Evolutionary conservation across 2,888 invertebrate species (phyloP).

Genomic region (Cinara cedri): DNA sequence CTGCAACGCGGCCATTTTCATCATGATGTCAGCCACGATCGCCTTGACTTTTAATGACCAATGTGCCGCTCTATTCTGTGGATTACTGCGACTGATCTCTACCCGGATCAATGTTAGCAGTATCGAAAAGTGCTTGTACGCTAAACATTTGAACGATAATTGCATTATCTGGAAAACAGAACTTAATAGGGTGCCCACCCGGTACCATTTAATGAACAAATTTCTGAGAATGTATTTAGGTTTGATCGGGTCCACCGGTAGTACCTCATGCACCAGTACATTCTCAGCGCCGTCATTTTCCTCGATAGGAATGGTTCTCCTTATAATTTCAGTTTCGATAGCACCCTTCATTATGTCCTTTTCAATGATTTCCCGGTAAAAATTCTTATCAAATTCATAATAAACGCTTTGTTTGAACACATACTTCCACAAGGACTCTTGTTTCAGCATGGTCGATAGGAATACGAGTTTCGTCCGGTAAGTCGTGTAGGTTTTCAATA

Average conservation of each 20-base stretch:
- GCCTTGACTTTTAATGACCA: background rate
- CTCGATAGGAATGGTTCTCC: too few species aligned
- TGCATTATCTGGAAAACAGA: background rate
- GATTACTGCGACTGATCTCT: background rate
- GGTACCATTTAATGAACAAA: background rate
- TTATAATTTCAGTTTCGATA: accelerated
- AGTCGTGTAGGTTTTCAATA: too few species aligned
- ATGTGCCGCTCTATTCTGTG: background rate
- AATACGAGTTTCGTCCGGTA: too few species aligned
- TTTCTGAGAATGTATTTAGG: background rate
- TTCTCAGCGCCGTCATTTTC: too few species aligned
- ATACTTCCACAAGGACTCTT: too few species aligned
- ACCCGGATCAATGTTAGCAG: background rate
- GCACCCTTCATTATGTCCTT: too few species aligned
- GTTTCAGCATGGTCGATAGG: too few species aligned
- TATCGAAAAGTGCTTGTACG: constrained; percentile 17
- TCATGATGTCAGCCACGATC: background rate
- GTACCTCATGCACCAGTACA: too few species aligned
- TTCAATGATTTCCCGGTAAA: too few species aligned
- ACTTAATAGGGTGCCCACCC: background rate
- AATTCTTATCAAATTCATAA: too few species aligned
- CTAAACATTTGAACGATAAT: background rate
- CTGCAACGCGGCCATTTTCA: constrained; percentile 9
- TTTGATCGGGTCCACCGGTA: background rate
- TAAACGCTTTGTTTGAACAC: too few species aligned